Base-by-base conservation (phyloP, 2,797 vertebrate species). In the Atherinosoma microstoma region DNA sequence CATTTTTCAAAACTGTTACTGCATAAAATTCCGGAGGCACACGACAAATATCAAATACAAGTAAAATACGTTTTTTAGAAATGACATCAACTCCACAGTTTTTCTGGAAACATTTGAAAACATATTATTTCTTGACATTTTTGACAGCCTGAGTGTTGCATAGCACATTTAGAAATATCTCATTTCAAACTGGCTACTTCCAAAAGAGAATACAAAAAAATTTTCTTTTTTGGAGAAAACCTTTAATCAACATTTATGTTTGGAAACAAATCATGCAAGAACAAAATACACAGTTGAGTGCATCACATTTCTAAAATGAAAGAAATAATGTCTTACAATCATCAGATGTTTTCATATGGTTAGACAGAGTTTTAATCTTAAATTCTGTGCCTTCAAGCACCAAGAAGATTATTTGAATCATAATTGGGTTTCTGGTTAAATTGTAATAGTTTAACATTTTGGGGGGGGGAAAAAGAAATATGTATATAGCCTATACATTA, bases 1-100 rank as follows among this genome's bases (percentile, higher is more conserved):
- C 51, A 38, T 38, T 64, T 60, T 13, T 56, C 47, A 63, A 60
- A 67, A 4, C 8, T 22, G 22, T 16, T 56, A 15, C 57, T 42
- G 29, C 29, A 40, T 32, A 13, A 56, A 69, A 45, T 16, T 12
- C 20, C 59, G 62, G 13, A 51, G 6, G 22, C 4, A 38, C 16
- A 35, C 9, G 7, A 20, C 2, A 49, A 49, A 49, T 0, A 15
- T 40, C 2, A 40, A 40, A 15, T 40, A 40, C 0, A 4, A 40
- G 38, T 40, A 15, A 38, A 2, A 35, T 6, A 35, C n/a, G 45
- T n/a, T 47, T 47, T 1, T 49, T 3, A 22, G 47, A 51, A 6
- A 9, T 51, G 18, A 49, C 20, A 22, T 38, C 47, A n/a, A 8
- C 3, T 47, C 18, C 20, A 20, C 16, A 18, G 16, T 45, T 45